Base-by-base conservation (phyloP, 1,140 invertebrate genomes). In the Metopolophium dirhodum region DNA sequence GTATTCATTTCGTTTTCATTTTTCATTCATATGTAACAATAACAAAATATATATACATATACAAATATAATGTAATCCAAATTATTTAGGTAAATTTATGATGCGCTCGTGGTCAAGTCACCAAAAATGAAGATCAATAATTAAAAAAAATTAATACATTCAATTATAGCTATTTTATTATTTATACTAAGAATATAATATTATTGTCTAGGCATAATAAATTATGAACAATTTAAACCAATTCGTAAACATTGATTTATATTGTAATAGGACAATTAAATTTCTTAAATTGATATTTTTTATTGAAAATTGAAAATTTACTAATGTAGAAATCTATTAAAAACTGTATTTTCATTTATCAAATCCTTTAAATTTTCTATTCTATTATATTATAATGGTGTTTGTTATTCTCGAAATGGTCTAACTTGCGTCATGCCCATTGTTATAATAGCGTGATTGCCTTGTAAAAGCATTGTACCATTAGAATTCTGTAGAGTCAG, bases 401-500 rank as follows among this genome's bases (percentile, higher is more conserved):
- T 85, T 85, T 85, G 83, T 85, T 45, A 85, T 85, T 85, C 83
- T 41, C 37, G 1, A 41, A 41, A 85, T 41, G 83, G 37, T 85
- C 35, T 41, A 41, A 41, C 41, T 85, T 41, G 37, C 41, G 8
- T 41, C 83, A 45, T 85, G 9, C 23, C 23, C 37, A 85, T 41
- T 85, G 41, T 85, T 41, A 77, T 77, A 41, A 85, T 41, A 45
- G 9, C 83, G 37, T 41, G 37, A 85, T 85, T 85, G 83, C 37
- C 35, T 85, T 85, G 37, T 85, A 85, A 85, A 85, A 45, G 83
- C 83, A 41, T 41, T 41, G 83, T 41, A 45, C 83, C 35, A 85
- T 85, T 85, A 85, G 20, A 41, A 85, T 85, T 45, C 83, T 85
- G 83, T 41, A 45, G 37, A 85, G 83, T 85, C 23, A 85, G 83